Conservation (phyloP, 2,888 invertebrate genomes). For the Cryptocephalus moraei region DNA sequence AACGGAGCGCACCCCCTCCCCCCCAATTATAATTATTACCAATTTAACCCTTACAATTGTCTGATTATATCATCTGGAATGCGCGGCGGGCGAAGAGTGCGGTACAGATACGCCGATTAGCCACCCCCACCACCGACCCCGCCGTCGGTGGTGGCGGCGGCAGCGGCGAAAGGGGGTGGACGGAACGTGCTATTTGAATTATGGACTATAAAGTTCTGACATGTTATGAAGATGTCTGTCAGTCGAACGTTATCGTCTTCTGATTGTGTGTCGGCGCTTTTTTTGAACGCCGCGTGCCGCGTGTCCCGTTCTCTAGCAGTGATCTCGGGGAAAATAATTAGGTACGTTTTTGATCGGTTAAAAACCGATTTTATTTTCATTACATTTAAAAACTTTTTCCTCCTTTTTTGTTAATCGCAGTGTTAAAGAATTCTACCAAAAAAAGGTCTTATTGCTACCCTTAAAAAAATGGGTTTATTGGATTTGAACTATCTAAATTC, state of each 20-base stretch:
- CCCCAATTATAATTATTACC: slow-evolving; percentile 9
- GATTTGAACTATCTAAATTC: no score
- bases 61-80: slow-evolving; percentile 10
- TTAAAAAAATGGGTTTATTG: no score
- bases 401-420: no score
- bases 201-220: slow-evolving; percentile 30
- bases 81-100: slow-evolving; percentile 16
- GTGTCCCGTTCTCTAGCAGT: no score
- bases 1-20: slow-evolving; percentile 2
- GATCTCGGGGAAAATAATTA: no score
- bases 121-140: slow-evolving; percentile 12
- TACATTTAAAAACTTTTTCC: no score
- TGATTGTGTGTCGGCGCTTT: slow-evolving; percentile 10
- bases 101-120: slow-evolving; percentile 6
- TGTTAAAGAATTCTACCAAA: no score
- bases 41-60: slow-evolving; percentile 15
- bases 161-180: slow-evolving; percentile 19
- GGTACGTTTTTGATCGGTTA: no score
- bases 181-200: slow-evolving; percentile 23
- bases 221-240: slow-evolving; percentile 28
- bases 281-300: no score
- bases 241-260: slow-evolving; percentile 21
- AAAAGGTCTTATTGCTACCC: no score
- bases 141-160: slow-evolving; percentile 3
- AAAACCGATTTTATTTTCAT: no score